Evolutionary conservation across 2,113 vertebrate species (phyloP).

Genomic region (Grus americana): DNA sequence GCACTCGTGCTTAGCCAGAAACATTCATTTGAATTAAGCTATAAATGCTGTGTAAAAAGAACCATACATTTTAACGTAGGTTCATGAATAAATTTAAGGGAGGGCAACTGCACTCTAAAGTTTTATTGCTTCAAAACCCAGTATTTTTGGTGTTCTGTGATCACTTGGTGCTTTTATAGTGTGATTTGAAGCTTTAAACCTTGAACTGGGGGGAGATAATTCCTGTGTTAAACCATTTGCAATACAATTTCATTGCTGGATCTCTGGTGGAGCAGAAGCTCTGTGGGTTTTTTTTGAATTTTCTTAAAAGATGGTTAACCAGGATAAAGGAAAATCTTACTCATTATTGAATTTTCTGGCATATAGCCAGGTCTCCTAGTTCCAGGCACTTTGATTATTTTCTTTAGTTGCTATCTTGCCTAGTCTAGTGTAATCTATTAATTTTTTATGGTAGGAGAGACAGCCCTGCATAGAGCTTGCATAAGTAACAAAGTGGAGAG

Average conservation of each 20-base stretch:
- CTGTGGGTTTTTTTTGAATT: conserved; percentile 44
- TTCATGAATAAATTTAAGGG: conserved; percentile 86
- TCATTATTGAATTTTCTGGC: conserved; percentile 74
- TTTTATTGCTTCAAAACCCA: conserved; percentile 79
- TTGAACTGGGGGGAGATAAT: conserved; percentile 75
- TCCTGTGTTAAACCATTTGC: conserved; percentile 69
- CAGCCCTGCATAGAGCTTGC: conserved; percentile 91
- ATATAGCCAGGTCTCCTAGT: conserved; percentile 67
- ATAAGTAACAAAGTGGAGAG: conserved; percentile 91
- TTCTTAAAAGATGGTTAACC: conserved; percentile 65
- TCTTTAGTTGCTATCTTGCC: conserved; percentile 73
- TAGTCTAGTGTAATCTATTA: conserved; percentile 77
- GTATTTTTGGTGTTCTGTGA: conserved; percentile 78
- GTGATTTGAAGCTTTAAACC: conserved; percentile 79
- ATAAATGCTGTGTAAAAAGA: conserved; percentile 81
- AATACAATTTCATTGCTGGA: conserved; percentile 71
- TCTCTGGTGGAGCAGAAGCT: conserved; percentile 72
- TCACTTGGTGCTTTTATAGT: conserved; percentile 77
- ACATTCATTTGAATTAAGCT: conserved; percentile 86
- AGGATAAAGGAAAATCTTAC: conserved; percentile 70
- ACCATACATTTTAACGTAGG: conserved; percentile 76
- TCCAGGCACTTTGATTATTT: conserved; percentile 77
- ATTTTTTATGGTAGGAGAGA: conserved; percentile 90
- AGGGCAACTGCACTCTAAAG: conserved; percentile 79
- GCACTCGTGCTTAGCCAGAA: conserved; percentile 94